Evolutionary conservation across 1,140 invertebrate genomes (phyloP).

Genomic region (Drosophila insularis): DNA sequence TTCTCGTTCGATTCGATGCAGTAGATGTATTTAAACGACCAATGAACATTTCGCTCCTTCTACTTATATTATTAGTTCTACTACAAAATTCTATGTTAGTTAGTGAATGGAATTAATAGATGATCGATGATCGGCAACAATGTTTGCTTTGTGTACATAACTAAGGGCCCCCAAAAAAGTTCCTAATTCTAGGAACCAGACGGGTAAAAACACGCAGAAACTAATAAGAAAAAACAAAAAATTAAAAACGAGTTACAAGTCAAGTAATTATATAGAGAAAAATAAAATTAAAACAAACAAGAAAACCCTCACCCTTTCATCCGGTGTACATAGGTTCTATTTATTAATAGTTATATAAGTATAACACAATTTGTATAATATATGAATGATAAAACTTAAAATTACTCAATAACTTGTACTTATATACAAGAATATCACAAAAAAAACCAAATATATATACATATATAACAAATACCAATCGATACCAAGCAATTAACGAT

Average conservation of each 20-base stretch:
- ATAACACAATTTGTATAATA: constrained; percentile 71
- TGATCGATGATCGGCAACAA: constrained; percentile 26
- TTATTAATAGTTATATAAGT: constrained; percentile 43
- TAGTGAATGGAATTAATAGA: constrained; percentile 5
- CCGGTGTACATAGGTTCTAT: constrained; percentile 50
- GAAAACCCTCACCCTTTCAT: neutral
- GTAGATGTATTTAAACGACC: constrained; percentile 47
- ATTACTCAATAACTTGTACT: constrained; percentile 27
- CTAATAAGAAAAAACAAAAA: constrained; percentile 4
- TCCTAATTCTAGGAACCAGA: constrained; percentile 64
- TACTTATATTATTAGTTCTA: constrained; percentile 32
- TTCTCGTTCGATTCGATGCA: neutral
- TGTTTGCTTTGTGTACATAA: constrained; percentile 46
- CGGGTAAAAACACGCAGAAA: constrained; percentile 48
- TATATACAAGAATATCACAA: constrained; percentile 18
- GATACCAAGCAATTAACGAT: constrained; percentile 66
- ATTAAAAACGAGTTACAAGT: constrained; percentile 64
- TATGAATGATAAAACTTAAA: constrained; percentile 32
- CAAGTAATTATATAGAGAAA: constrained; percentile 53
- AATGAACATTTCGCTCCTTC: constrained; percentile 50
- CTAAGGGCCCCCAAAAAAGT: constrained; percentile 60
- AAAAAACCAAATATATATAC: constrained; percentile 20
- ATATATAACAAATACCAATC: constrained; percentile 32
- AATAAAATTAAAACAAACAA: neutral
- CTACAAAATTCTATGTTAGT: constrained; percentile 15